Percentiles rank a stretch among this genome's conserved stretches.
phyloP scores from a whole-genome alignment of 2,888 invertebrate species.

The Dolichopus griseipennis region DNA sequence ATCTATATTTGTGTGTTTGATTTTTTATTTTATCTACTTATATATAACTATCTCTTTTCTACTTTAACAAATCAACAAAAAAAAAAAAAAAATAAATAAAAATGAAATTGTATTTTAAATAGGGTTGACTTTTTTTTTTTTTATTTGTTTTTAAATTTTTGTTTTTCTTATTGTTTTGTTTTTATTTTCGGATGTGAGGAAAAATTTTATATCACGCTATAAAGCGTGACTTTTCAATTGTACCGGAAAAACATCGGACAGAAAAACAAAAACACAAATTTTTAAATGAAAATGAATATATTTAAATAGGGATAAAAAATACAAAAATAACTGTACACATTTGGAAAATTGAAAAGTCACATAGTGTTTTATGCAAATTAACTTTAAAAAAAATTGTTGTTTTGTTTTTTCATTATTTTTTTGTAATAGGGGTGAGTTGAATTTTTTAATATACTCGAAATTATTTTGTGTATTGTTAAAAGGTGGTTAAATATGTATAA shows the following conservation, averaged over 20 bases:
- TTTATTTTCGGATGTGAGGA: not conserved
- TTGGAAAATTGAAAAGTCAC: not conserved
- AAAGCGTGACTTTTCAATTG: constrained; percentile 6
- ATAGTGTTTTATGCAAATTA: constrained; percentile 6
- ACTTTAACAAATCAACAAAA: too few species aligned
- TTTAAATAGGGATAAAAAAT: not conserved
- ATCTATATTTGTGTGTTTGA: not conserved
- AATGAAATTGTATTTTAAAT: not conserved
- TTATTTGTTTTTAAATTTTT: not conserved
- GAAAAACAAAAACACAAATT: not conserved
- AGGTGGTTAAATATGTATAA: too few species aligned
- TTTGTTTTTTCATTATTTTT: too few species aligned
- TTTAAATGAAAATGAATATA: not conserved
- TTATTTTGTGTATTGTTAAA: too few species aligned
- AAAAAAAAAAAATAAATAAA: too few species aligned
- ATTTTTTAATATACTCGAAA: too few species aligned
- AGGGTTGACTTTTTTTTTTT: not conserved
- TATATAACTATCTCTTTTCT: too few species aligned
- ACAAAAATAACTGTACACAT: not conserved
- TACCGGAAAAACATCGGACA: not conserved
- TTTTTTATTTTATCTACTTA: too few species aligned
- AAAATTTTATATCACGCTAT: not conserved
- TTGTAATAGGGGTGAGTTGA: too few species aligned
- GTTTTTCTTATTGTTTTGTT: not conserved
- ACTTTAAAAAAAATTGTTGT: not conserved